Percentiles rank a stretch among this genome's conserved stretches.
phyloP scores from a whole-genome alignment of 2,113 vertebrate species.

The Lutjanus erythropterus region DNA sequence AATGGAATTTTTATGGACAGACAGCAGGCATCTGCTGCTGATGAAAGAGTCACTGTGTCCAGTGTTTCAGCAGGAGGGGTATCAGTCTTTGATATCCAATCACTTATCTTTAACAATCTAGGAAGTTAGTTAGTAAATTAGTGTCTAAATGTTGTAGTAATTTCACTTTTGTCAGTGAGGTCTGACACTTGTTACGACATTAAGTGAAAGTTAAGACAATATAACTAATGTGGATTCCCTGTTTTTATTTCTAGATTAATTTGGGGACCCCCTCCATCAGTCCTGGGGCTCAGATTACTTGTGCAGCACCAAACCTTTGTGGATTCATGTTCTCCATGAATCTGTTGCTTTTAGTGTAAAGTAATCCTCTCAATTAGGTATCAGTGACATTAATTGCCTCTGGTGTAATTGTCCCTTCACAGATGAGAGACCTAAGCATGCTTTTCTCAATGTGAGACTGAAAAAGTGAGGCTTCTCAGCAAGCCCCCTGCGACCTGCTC shows the following conservation, averaged over 20 bases:
- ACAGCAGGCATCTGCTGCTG: constrained; percentile 4
- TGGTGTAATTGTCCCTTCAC: constrained; percentile 81
- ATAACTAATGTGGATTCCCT: constrained; percentile 20
- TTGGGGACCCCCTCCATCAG: background rate
- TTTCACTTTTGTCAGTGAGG: background rate
- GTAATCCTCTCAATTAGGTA: constrained; percentile 82
- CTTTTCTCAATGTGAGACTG: constrained; percentile 44
- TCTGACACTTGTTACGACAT: constrained; percentile 18
- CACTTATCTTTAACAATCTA: background rate
- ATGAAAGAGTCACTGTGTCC: constrained; percentile 14
- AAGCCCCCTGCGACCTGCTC: constrained; percentile 32
- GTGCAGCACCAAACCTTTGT: constrained; percentile 11
- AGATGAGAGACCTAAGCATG: constrained; percentile 71
- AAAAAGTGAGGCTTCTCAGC: constrained; percentile 54
- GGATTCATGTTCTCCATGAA: constrained; percentile 54
- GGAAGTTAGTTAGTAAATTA: constrained; percentile 4
- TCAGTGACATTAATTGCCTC: constrained; percentile 81
- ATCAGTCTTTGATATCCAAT: constrained; percentile 8
- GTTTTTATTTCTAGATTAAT: background rate
- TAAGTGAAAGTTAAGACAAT: constrained; percentile 5
- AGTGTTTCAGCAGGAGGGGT: constrained; percentile 12
- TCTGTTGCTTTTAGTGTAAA: constrained; percentile 75
- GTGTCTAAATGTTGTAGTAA: background rate
- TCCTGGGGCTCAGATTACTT: constrained; percentile 34
- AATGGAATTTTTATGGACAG: constrained; percentile 24